phyloP scores from a whole-genome alignment of 2,888 invertebrate genomes.

The Sicus ferrugineus region DNA sequence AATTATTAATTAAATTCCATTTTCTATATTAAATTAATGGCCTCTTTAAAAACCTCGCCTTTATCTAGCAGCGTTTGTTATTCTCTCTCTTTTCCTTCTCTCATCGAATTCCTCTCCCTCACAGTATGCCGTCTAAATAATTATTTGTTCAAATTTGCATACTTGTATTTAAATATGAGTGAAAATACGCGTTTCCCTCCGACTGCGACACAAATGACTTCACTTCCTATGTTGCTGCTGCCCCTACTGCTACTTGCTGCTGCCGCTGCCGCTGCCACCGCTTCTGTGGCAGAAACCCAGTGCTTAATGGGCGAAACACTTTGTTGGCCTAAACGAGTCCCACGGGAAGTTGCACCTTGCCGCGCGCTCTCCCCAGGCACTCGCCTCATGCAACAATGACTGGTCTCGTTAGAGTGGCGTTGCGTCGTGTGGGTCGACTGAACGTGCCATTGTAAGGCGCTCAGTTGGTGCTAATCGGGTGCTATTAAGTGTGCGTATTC shows the following conservation, averaged over 20 bases:
- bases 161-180: constrained; percentile 7
- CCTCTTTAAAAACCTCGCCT: no score
- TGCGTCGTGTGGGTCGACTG: not conserved
- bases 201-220: constrained; percentile 14
- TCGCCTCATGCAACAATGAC: not conserved
- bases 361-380: not conserved
- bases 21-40: no score
- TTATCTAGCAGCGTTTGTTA: no score
- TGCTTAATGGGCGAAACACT: not conserved
- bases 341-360: not conserved
- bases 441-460: constrained; percentile 2
- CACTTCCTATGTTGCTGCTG: constrained; percentile 9
- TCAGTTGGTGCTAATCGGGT: constrained; percentile 25
- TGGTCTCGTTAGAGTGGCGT: not conserved
- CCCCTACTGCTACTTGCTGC: no score
- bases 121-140: not conserved
- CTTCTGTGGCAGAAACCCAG: not conserved
- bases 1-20: no score
- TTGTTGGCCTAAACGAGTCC: not conserved
- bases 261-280: no score
- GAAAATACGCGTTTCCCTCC: not conserved
- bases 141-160: constrained; percentile 10
- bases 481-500: constrained; percentile 5
- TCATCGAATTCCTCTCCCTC: not conserved
- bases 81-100: not conserved